Conservation (phyloP, 2,888 invertebrate species). For the Spilosoma lubricipeda region DNA sequence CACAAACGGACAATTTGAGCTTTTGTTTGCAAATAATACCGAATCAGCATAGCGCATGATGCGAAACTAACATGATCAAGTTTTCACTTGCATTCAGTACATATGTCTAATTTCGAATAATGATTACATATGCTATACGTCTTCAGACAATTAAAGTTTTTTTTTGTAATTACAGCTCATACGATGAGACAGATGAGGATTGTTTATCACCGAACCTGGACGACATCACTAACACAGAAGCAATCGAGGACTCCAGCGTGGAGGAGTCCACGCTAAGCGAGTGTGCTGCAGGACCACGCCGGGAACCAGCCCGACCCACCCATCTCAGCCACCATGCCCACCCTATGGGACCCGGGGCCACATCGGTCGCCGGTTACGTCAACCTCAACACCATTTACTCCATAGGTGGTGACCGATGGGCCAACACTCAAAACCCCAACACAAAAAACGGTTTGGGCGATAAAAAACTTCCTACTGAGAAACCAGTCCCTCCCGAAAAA, state of each 20-base stretch:
- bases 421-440: slow-evolving; percentile 40
- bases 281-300: slow-evolving; percentile 44
- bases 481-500: slow-evolving; percentile 82
- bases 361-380: slow-evolving; percentile 66
- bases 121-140: not conserved
- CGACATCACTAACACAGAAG: slow-evolving; percentile 84
- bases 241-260: slow-evolving; percentile 79
- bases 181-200: slow-evolving; percentile 90
- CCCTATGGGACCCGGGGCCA: slow-evolving; percentile 49
- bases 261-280: slow-evolving; percentile 80
- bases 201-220: slow-evolving; percentile 89
- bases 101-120: slow-evolving; percentile 58
- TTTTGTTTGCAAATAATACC: slow-evolving; percentile 78
- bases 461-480: slow-evolving; percentile 69
- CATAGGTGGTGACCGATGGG: slow-evolving; percentile 73
- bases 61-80: slow-evolving; percentile 77
- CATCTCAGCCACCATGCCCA: slow-evolving; percentile 43
- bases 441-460: slow-evolving; percentile 69
- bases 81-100: slow-evolving; percentile 82
- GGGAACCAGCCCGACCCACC: slow-evolving; percentile 30
- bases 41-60: slow-evolving; percentile 76
- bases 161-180: slow-evolving; percentile 85
- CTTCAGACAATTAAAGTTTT: slow-evolving; percentile 13
- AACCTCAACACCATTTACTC: slow-evolving; percentile 83
- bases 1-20: slow-evolving; percentile 61